Conservation (phyloP, 2,888 invertebrate genomes). For the Elysia crispata region DNA sequence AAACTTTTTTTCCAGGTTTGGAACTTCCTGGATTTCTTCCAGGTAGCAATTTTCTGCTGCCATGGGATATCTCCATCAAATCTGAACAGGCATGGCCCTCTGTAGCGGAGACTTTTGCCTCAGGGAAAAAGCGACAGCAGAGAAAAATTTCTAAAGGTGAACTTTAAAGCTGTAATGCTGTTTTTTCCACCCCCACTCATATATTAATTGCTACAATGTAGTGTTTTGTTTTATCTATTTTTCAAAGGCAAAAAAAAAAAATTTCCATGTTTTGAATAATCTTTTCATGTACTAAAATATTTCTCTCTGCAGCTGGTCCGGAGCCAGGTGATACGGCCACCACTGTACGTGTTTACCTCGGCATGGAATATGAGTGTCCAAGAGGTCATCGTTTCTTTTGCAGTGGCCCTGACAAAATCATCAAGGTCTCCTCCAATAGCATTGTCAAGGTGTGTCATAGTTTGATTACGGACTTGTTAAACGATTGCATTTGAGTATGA, state of each 20-base stretch:
- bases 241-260: no score
- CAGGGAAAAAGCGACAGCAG: conserved; percentile 75
- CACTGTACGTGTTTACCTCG: conserved; percentile 81
- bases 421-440: conserved; percentile 85
- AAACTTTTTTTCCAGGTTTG: conserved; percentile 68
- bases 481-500: neutral
- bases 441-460: conserved; percentile 81
- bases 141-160: conserved; percentile 47
- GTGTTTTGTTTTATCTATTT: no score
- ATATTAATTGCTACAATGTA: neutral
- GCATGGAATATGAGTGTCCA: conserved; percentile 97
- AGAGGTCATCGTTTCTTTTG: conserved; percentile 98
- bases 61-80: conserved; percentile 91
- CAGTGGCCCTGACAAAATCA: conserved; percentile 89
- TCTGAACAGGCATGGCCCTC: conserved; percentile 77
- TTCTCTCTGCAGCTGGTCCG: conserved; percentile 20
- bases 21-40: conserved; percentile 94
- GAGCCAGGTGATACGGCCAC: conserved; percentile 56
- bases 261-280: no score
- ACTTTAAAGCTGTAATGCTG: neutral
- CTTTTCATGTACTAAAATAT: no score
- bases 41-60: conserved; percentile 92
- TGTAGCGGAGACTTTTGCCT: conserved; percentile 70
- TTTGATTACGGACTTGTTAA: neutral
- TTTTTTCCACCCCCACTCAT: neutral